Conservation (phyloP, 2,113 vertebrate genomes). For the Tenrec ecaudatus region DNA sequence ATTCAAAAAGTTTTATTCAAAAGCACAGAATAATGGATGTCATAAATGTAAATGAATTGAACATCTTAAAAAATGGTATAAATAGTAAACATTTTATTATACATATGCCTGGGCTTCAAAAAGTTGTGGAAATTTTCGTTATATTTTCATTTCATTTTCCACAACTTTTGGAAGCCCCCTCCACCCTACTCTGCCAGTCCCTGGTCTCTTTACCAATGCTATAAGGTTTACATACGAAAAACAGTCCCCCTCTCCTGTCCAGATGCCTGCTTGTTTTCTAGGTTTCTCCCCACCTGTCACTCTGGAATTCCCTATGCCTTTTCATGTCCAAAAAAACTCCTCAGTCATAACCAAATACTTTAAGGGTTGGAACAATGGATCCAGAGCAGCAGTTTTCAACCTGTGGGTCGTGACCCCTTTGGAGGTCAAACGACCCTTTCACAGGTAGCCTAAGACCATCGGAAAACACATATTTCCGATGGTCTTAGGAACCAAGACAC, state of each 20-base stretch:
- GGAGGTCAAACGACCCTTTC: no score
- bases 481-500: no score
- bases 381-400: no score
- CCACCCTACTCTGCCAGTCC: no score
- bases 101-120: background rate
- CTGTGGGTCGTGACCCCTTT: no score
- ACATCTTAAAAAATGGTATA: background rate
- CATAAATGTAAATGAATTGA: background rate
- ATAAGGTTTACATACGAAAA: background rate
- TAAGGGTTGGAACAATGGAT: no score
- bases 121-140: no score
- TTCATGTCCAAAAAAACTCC: background rate
- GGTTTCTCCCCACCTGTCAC: background rate
- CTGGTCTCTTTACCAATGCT: background rate
- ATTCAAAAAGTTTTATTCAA: background rate
- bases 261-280: background rate
- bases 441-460: no score
- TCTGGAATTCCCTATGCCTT: background rate
- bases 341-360: no score
- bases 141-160: no score
- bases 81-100: background rate
- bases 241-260: background rate
- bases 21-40: background rate
- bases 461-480: no score
- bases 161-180: no score